Conservation (phyloP, 2,113 vertebrate species). For the Hyaena hyaena region DNA sequence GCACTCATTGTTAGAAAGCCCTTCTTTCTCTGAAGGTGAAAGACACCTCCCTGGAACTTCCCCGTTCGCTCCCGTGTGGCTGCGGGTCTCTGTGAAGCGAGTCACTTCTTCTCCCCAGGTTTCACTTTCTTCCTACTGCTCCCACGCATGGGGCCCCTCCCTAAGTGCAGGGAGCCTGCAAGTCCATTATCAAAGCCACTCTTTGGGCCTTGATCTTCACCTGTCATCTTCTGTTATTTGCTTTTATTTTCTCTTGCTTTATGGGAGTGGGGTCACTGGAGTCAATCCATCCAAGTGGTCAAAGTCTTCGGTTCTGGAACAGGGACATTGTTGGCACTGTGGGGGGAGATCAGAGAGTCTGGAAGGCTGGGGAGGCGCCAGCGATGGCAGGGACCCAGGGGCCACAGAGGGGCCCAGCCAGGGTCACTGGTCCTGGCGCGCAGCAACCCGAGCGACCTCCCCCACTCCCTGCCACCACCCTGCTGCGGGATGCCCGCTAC, state of each 20-base stretch:
- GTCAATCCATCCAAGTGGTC: background rate
- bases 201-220: background rate
- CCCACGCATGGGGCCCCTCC: background rate
- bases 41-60: background rate
- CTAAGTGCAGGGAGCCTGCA: background rate
- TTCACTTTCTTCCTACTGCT: background rate
- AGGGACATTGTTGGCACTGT: background rate
- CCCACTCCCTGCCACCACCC: background rate
- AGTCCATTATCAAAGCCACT: background rate
- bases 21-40: background rate
- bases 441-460: background rate
- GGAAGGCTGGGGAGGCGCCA: background rate
- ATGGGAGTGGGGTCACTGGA: background rate
- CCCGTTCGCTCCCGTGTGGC: background rate
- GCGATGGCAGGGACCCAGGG: background rate
- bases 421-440: background rate
- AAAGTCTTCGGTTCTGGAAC: background rate
- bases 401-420: background rate
- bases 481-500: background rate
- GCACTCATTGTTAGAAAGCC: conserved; percentile 39
- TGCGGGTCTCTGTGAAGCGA: background rate
- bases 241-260: background rate
- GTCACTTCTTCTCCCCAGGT: background rate
- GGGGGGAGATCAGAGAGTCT: background rate
- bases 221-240: background rate